A percentile compares a stretch with the other conserved stretches of the same genome.
phyloP scores from a whole-genome alignment of 2,113 vertebrate genomes.

The Cyprinodon variegatus region DNA sequence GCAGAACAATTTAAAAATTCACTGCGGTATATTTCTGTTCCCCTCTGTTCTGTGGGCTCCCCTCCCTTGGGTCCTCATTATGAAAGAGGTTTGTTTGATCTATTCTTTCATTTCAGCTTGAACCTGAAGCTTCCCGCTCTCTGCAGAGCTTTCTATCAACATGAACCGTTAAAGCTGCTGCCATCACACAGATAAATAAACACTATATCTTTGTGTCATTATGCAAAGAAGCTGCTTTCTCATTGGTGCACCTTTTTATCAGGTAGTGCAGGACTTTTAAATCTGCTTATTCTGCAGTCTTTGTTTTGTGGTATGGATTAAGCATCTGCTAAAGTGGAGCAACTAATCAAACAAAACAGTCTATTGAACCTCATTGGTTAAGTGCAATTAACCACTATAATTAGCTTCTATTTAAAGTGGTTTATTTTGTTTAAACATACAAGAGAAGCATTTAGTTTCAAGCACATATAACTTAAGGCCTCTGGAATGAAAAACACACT shows the following conservation, averaged over 20 bases:
- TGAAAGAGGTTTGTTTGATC: conserved; percentile 54
- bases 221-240: conserved; percentile 6
- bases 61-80: conserved; percentile 63
- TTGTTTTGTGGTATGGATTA: conserved; percentile 17
- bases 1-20: not conserved
- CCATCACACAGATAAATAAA: conserved; percentile 53
- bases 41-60: conserved; percentile 10
- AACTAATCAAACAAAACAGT: conserved; percentile 38
- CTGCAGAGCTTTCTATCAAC: conserved; percentile 30
- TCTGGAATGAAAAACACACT: not conserved
- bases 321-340: conserved; percentile 16
- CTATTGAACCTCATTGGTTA: conserved; percentile 35
- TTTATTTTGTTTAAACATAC: conserved; percentile 40
- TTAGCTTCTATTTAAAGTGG: conserved; percentile 52
- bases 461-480: conserved; percentile 40
- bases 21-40: not conserved
- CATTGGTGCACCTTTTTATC: not conserved
- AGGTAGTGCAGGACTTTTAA: not conserved
- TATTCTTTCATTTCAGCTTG: conserved; percentile 50
- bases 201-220: conserved; percentile 5
- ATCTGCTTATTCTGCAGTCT: conserved; percentile 13
- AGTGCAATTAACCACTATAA: conserved; percentile 51
- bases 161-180: conserved; percentile 29
- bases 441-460: conserved; percentile 32
- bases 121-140: conserved; percentile 49